Evolutionary conservation across 1,140 invertebrate genomes (phyloP).

Genomic region (Potamilus streckersoni): DNA sequence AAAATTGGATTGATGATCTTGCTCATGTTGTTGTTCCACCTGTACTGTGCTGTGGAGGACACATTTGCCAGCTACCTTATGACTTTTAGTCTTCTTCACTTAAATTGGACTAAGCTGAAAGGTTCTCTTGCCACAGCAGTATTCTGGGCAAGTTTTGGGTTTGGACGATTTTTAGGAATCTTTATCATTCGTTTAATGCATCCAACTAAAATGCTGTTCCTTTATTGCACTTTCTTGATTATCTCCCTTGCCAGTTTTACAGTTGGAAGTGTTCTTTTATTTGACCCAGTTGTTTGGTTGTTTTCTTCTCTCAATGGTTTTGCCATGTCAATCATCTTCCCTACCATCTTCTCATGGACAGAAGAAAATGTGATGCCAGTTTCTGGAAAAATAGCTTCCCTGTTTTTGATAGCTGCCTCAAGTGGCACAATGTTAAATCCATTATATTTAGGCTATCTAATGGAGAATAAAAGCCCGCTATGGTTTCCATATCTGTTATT

Average conservation of each 20-base stretch:
- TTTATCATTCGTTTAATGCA: constrained; percentile 31
- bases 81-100: constrained; percentile 39
- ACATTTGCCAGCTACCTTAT: constrained; percentile 38
- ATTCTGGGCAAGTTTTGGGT: constrained; percentile 38
- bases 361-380: constrained; percentile 43
- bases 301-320: constrained; percentile 23
- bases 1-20: constrained; percentile 12
- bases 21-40: constrained; percentile 12
- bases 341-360: constrained; percentile 42
- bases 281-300: constrained; percentile 5
- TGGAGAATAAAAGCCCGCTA: constrained; percentile 40
- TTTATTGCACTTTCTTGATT: constrained; percentile 17
- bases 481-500: constrained; percentile 44
- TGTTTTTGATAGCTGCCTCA: constrained; percentile 42
- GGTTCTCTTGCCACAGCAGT: constrained; percentile 35
- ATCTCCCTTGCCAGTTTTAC: constrained; percentile 20
- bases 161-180: constrained; percentile 35
- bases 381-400: constrained; percentile 35
- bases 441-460: constrained; percentile 39
- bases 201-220: constrained; percentile 25
- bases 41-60: constrained; percentile 47
- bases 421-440: constrained; percentile 41
- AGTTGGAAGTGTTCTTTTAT: constrained; percentile 3
- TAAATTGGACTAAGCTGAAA: constrained; percentile 35
- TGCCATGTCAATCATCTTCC: constrained; percentile 42